Percentiles rank a stretch among this genome's conserved stretches.
Evolutionary conservation across 2,113 vertebrate species (phyloP).

Genomic region (Choloepus hoffmanni): DNA sequence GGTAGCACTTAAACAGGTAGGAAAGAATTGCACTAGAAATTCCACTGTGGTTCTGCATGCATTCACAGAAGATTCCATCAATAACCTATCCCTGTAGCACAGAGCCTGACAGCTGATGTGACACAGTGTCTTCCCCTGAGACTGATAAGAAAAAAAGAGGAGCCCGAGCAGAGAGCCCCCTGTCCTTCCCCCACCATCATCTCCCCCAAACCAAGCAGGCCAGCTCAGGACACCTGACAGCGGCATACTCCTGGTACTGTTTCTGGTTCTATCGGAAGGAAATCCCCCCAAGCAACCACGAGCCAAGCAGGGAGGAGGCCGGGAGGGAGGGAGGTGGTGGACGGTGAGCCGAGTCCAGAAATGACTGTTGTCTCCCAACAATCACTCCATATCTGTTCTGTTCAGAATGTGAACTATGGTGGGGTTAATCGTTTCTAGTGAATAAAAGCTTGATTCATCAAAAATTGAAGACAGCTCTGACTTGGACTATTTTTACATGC

Average conservation of each 20-base stretch:
- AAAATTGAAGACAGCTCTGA: conserved; percentile 69
- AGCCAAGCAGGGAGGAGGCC: neutral
- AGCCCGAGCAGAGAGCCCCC: neutral
- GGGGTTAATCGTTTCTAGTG: conserved; percentile 49
- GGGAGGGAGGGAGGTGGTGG: too few species aligned
- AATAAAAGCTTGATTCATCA: conserved; percentile 74
- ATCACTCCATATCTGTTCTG: neutral
- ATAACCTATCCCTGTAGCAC: neutral
- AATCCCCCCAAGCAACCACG: neutral
- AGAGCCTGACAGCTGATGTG: neutral
- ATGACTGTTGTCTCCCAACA: neutral
- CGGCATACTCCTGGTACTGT: neutral
- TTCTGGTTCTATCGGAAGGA: neutral
- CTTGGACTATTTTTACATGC: neutral
- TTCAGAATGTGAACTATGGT: neutral
- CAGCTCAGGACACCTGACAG: neutral
- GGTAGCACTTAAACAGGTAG: neutral
- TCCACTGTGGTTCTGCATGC: neutral
- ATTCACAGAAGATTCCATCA: neutral
- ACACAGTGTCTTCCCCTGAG: neutral
- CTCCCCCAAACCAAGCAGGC: neutral
- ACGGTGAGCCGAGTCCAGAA: neutral
- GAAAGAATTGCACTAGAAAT: neutral
- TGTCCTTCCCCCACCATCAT: neutral
- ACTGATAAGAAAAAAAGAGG: neutral